Percentiles rank a stretch among this genome's conserved stretches.
phyloP scores from a whole-genome alignment of 2,113 vertebrate genomes.

The Anguilla japonica region DNA sequence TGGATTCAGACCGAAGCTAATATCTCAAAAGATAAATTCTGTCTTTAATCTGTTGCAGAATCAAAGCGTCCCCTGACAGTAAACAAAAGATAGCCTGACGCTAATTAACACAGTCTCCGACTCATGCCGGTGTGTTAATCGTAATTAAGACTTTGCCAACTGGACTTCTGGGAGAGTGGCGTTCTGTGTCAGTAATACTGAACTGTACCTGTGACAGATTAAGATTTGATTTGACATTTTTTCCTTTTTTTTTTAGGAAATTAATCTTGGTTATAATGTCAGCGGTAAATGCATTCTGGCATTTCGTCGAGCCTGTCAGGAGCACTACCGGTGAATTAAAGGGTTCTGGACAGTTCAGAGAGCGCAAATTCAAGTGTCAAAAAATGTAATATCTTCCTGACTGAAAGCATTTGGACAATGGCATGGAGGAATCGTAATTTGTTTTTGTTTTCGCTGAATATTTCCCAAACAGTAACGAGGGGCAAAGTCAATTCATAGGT shows the following conservation, averaged over 20 bases:
- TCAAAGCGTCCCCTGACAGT: slow-evolving; percentile 38
- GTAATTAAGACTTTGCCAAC: slow-evolving; percentile 63
- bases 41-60: slow-evolving; percentile 41
- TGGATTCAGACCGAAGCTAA: slow-evolving; percentile 40
- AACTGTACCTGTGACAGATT: slow-evolving; percentile 61
- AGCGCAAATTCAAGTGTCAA: neutral
- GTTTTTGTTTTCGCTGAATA: neutral
- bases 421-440: neutral
- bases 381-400: neutral
- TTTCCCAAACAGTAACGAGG: neutral
- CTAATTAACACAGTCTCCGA: slow-evolving; percentile 57
- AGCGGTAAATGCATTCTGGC: slow-evolving; percentile 50
- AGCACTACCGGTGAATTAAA: neutral
- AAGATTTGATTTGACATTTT: slow-evolving; percentile 47
- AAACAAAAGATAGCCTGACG: slow-evolving; percentile 56
- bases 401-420: neutral
- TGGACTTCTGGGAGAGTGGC: slow-evolving; percentile 57
- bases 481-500: neutral
- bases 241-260: slow-evolving; percentile 30
- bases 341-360: neutral
- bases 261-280: slow-evolving; percentile 49
- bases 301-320: slow-evolving; percentile 52
- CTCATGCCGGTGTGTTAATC: slow-evolving; percentile 59
- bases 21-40: slow-evolving; percentile 45
- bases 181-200: slow-evolving; percentile 49